These are phyloP conservation scores for Augochlorella aurata DNA, from an alignment of 2,888 invertebrate genomes.

Conservation along the genomic window DNA sequence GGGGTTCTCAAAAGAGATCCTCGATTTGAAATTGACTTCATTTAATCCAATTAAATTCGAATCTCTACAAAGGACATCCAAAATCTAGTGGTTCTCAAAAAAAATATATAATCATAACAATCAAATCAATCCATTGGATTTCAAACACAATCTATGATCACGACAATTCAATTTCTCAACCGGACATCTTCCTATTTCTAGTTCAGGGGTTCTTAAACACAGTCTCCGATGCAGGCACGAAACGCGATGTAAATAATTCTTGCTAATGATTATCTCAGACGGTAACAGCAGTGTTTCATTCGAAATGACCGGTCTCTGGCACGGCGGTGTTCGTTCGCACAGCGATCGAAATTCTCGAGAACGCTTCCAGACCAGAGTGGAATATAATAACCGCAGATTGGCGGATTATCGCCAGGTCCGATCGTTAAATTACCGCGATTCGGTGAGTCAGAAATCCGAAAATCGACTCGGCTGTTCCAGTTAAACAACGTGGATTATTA, in stretches of 20 bases:
- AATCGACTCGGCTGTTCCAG: constrained; percentile 35
- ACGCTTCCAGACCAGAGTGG: not conserved
- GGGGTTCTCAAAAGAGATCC: not conserved
- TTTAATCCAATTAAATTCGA: too few species aligned
- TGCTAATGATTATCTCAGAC: not conserved
- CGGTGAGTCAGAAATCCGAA: constrained; percentile 32
- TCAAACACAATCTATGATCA: too few species aligned
- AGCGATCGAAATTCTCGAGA: not conserved
- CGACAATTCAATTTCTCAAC: too few species aligned
- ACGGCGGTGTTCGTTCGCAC: not conserved
- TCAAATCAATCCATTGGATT: too few species aligned
- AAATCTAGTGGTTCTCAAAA: too few species aligned
- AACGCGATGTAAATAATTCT: not conserved
- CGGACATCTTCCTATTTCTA: not conserved
- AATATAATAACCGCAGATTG: constrained; percentile 20
- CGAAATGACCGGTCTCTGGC: not conserved
- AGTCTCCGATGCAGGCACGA: not conserved
- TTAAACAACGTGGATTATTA: constrained; percentile 54
- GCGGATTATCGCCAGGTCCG: constrained; percentile 5
- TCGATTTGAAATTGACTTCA: too few species aligned
- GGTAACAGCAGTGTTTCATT: not conserved
- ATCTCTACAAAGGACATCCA: too few species aligned
- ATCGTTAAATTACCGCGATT: constrained; percentile 48
- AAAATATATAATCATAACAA: too few species aligned
- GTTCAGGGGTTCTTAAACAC: not conserved